Evolutionary conservation across 2,113 vertebrate genomes (phyloP), one percentile per base, ranked within the genome.

Genomic region (Tautogolabrus adspersus): DNA sequence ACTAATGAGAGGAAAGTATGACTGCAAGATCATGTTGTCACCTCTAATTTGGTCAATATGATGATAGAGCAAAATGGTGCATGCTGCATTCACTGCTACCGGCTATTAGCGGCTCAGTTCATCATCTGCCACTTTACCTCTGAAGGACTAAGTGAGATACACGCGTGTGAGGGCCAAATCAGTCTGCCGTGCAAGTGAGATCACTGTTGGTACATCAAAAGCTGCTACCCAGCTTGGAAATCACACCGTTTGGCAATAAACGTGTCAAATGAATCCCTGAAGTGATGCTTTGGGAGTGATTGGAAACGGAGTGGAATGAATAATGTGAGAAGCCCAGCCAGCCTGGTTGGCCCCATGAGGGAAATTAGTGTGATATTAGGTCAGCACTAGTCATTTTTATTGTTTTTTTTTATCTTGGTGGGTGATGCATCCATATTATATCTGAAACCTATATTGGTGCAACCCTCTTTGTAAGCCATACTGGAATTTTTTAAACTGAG

Each of bases 211-310:
- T 57, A 21, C 74, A 69, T 67, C 49, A 61, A n/a, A 75, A 79
- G 60, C 46, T 75, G 66, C 75, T 55, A 61, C 51, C 76, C 75
- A 66, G 75, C 70, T 72, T 71, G 52, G 77, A 85, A 75, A 83
- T 75, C 21, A 4, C 80, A 72, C 83, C 78, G 21, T 71, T 71
- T 87, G 75, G 75, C 68, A 66, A 72, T 63, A 77, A 89, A 85
- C 1, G 15, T 78, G 79, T 87, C 79, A 77, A 63, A 81, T 51
- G 71, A 85, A 81, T 59, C 74, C 71, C 66, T 65, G 11, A 74
- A 85, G 70, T 54, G 75, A 79, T 30, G 77, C 79, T 77, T 38
- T 75, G 69, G 80, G 69, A 74, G 79, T 47, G 51, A 75, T 72
- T 77, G 60, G 71, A 77, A 75, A 79, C 42, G 1, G 67, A 74